Evolutionary conservation across 30 jellyfish, hydroid and myxozoan genomes (phyloP).

Genomic region (Sanderia malayensis): DNA sequence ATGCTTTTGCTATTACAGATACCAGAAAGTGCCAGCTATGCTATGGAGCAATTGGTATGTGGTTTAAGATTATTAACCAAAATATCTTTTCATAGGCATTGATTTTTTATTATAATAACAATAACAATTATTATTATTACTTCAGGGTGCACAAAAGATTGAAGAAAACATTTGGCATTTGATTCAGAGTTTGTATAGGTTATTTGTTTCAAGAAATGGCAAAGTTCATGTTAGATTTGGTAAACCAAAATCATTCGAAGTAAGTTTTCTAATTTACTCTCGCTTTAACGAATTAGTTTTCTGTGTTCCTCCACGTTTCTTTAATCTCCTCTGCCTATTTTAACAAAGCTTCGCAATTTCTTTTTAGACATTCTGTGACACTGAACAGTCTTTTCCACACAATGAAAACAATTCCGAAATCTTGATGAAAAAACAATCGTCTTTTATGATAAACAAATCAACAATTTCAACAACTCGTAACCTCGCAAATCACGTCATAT

Average conservation of each 20-base stretch:
- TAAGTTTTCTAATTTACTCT: no score
- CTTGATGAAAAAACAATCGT: neutral
- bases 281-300: no score
- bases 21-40: neutral
- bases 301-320: no score
- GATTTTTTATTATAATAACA: no score
- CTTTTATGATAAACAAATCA: neutral
- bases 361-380: neutral
- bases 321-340: no score
- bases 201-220: slow-evolving; percentile 24
- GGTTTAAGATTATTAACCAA: no score
- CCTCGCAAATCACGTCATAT: neutral
- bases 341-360: no score
- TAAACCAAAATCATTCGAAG: slow-evolving; percentile 38
- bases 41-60: neutral
- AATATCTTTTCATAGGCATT: no score
- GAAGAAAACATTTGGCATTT: slow-evolving; percentile 8
- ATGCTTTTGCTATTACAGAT: neutral
- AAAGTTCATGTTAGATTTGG: slow-evolving; percentile 51
- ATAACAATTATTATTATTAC: no score
- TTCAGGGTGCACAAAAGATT: neutral
- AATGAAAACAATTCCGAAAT: neutral
- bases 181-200: neutral
- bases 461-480: neutral
- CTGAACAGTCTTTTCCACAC: neutral